Evolutionary conservation across 92 coral and sea anemone genomes (phyloP).

Genomic region (Muricea muricata): DNA sequence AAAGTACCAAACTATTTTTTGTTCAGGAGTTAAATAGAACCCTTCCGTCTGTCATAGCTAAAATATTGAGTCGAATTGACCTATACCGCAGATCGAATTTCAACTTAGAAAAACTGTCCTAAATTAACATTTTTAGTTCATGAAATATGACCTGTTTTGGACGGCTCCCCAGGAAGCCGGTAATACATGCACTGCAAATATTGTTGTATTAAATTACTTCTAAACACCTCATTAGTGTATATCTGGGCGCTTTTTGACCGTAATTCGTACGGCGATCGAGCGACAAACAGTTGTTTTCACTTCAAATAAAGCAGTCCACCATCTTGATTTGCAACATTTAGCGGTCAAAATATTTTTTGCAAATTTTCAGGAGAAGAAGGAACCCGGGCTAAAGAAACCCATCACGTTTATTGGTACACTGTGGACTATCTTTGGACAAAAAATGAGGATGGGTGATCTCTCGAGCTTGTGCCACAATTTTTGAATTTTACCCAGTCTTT

Average conservation of each 20-base stretch:
- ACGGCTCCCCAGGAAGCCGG: conserved; percentile 24
- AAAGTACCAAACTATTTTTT: conserved; percentile 15
- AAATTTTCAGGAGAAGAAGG: not conserved
- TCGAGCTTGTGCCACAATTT: not conserved
- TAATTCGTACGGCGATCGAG: conserved; percentile 10
- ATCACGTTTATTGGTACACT: not conserved
- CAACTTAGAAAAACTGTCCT: conserved; percentile 10
- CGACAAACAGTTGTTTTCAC: conserved; percentile 16
- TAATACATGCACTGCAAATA: conserved; percentile 17
- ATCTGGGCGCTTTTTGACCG: not conserved
- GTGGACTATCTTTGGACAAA: conserved; percentile 8
- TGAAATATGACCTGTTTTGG: conserved; percentile 17
- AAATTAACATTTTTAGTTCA: conserved; percentile 7
- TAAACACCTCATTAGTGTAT: conserved; percentile 2
- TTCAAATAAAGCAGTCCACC: conserved; percentile 17
- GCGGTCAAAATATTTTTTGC: conserved; percentile 8
- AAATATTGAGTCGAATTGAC: conserved; percentile 14
- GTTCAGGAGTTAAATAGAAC: conserved; percentile 1
- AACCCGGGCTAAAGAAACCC: not conserved
- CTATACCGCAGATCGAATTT: conserved; percentile 21
- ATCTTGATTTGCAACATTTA: conserved; percentile 9
- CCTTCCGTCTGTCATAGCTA: conserved; percentile 10
- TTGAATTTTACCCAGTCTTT: not conserved
- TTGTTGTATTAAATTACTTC: not conserved
- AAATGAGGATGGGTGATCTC: conserved; percentile 11